phyloP scores from a whole-genome alignment of 1,140 invertebrate genomes.

The Fopius arisanus region DNA sequence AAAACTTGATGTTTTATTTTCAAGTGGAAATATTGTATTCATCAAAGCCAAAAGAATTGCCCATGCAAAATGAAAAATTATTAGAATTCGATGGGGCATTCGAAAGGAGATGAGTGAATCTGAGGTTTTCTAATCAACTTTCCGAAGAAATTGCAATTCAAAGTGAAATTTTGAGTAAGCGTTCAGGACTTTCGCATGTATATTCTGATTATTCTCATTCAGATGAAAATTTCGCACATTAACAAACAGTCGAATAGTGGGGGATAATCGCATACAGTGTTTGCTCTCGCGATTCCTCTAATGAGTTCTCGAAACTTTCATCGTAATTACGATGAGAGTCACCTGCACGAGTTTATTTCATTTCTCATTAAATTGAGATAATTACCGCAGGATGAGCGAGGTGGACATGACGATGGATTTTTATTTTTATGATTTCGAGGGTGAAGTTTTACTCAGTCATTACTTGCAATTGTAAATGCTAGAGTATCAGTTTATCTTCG shows the following conservation, averaged over 20 bases:
- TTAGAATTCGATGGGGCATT: too few relatives aligned
- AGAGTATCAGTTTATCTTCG: too few relatives aligned
- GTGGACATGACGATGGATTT: not conserved
- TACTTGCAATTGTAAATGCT: too few relatives aligned
- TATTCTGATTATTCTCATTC: not conserved
- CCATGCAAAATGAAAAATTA: not conserved
- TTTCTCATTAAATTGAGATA: slow-evolving; percentile 19
- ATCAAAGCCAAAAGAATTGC: too few relatives aligned
- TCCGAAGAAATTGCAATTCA: not conserved
- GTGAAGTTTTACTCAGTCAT: not conserved
- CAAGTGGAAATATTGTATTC: too few relatives aligned
- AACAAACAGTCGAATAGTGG: not conserved
- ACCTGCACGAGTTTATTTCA: slow-evolving; percentile 16
- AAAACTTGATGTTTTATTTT: too few relatives aligned
- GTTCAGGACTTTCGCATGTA: not conserved
- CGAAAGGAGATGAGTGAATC: not conserved
- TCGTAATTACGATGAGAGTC: slow-evolving; percentile 40
- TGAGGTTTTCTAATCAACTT: not conserved
- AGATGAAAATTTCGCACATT: not conserved
- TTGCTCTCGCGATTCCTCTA: slow-evolving; percentile 41
- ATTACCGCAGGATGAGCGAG: not conserved
- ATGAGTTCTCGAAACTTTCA: slow-evolving; percentile 42
- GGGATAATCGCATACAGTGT: slow-evolving; percentile 3
- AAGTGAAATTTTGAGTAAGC: not conserved
- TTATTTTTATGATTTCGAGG: not conserved